Evolutionary conservation across 2,797 vertebrate species (phyloP), one percentile per base, ranked within the genome.

Genomic region (Centropyge bicolor): DNA sequence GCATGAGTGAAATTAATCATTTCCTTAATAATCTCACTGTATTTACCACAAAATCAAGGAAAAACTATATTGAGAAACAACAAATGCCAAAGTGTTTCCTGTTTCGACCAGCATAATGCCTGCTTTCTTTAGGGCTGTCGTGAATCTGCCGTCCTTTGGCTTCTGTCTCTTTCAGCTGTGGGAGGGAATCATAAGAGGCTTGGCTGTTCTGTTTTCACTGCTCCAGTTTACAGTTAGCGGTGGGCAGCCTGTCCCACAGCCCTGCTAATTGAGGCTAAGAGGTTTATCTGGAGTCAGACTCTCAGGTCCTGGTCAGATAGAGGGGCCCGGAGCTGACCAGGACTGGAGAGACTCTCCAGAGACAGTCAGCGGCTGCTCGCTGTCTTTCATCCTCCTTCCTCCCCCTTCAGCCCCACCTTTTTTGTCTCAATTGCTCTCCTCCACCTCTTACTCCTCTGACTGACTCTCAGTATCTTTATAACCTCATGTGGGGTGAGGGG

Each of bases 241-340:
- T 19, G 14, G 52, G 81, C 31, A 9, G 68, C 40, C 36, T 41
- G 57, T 72, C 82, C 67, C 20, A 61, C 86, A 43, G 80, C 52
- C 56, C 75, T 79, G 63, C 54, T 91, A 91, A 91, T 90, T 86
- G 68, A 91, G 69, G 45, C 86, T 89, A 88, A 91, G 91, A 92
- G 88, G 76, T 89, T 94, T 93, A 92, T 93, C 87, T 81, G 82
- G 67, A 92, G 86, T 82, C 77, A 52, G 82, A 71, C 81, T 87
- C 84, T 91, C 72, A 66, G 84, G 76, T 66, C 75, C 76, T 12
- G 78, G 73, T 77, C 76, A 75, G 81, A 91, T 86, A 85, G 77
- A 82, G 74, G 55, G 59, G 24, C 59, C 40, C 17, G 10, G 13
- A 45, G 74, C 69, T 71, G 85, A 83, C 65, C 78, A 35, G 73